Percentiles rank a stretch among this genome's conserved stretches.
Evolutionary conservation across 2,113 vertebrate genomes (phyloP).

Genomic region (Potamarius usumacintae): DNA sequence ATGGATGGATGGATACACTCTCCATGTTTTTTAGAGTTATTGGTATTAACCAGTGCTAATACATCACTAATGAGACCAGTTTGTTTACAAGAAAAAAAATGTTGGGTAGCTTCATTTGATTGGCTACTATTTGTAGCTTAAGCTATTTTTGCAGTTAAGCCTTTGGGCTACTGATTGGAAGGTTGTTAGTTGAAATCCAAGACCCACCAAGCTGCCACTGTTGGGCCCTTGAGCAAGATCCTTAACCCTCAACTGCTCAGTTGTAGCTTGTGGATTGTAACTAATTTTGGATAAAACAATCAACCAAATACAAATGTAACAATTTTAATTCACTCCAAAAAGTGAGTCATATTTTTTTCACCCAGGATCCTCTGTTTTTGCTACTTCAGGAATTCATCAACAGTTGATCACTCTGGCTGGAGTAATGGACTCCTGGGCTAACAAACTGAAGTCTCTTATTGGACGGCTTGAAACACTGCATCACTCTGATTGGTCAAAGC

Average conservation of each 20-base stretch:
- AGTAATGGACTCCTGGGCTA: conserved; percentile 71
- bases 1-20: too few species aligned
- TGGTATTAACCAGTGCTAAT: background rate
- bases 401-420: conserved; percentile 65
- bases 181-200: background rate
- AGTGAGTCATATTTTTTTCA: background rate
- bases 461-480: conserved; percentile 24
- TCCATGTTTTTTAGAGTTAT: too few species aligned
- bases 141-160: background rate
- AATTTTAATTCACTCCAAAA: background rate
- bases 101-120: background rate
- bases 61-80: background rate
- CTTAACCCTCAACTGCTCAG: background rate
- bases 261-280: background rate
- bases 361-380: background rate
- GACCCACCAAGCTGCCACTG: background rate
- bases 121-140: background rate
- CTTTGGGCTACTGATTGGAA: background rate
- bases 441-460: conserved; percentile 58
- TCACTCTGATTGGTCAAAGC: conserved; percentile 63
- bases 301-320: background rate
- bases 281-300: background rate
- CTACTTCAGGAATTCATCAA: conserved; percentile 67
- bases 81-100: background rate
- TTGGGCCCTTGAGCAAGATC: background rate